phyloP scores from a whole-genome alignment of 2,888 invertebrate genomes.

The Macrophya annulata region DNA sequence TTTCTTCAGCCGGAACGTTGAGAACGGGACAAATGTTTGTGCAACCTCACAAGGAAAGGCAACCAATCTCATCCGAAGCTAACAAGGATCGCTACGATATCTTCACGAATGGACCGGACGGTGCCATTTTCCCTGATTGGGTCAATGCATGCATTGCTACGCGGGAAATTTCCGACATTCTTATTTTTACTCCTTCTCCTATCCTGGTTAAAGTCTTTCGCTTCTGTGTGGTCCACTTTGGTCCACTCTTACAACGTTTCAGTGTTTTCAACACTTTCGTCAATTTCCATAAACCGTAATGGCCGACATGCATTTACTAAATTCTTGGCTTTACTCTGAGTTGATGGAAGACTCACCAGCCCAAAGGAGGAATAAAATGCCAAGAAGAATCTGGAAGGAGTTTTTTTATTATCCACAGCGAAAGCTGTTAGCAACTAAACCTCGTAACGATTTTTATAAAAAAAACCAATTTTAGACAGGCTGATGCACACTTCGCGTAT shows the following conservation, averaged over 20 bases:
- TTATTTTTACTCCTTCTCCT: not conserved
- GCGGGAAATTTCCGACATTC: not conserved
- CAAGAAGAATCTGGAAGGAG: not conserved
- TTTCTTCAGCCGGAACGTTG: not conserved
- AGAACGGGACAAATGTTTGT: conserved; percentile 32
- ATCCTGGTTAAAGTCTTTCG: not conserved
- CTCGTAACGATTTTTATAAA: not conserved
- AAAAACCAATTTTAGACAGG: no score
- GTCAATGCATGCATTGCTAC: conserved; percentile 48
- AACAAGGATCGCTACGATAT: conserved; percentile 38
- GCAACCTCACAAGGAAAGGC: not conserved
- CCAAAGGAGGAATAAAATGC: not conserved
- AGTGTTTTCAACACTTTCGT: conserved; percentile 13
- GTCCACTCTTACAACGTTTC: not conserved
- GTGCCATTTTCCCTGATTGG: conserved; percentile 49
- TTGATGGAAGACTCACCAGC: conserved; percentile 19
- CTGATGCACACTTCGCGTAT: not conserved
- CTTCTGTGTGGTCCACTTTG: not conserved
- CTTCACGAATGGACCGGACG: conserved; percentile 15
- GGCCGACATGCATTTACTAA: conserved; percentile 49
- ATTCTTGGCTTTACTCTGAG: conserved; percentile 39
- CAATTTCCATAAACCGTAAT: conserved; percentile 18
- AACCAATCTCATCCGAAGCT: conserved; percentile 24
- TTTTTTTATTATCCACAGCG: not conserved
- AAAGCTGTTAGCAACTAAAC: not conserved